Evolutionary conservation across 2,797 vertebrate species (phyloP), one percentile per base, ranked within the genome.

Genomic region (Ispidina lecontei): DNA sequence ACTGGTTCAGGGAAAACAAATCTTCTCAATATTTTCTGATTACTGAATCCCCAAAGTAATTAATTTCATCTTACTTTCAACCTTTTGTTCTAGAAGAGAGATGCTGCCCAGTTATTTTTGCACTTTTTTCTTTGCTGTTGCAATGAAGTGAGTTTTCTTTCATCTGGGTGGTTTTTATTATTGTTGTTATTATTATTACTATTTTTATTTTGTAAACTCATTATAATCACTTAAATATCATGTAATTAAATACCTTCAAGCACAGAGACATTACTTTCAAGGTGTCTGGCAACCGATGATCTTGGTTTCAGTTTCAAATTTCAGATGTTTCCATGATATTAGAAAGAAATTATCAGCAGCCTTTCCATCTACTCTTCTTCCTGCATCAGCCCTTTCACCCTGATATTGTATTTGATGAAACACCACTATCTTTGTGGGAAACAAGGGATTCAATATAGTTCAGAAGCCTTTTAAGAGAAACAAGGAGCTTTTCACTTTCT

Each of bases 11-110:
- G 12, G 33, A 81, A 74, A 89, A 63, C 28, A 2, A 67, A 90
- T 71, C 51, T 77, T 77, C 12, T 87, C 25, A 46, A 26, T 60
- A 26, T 56, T 89, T 91, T 76, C 44, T 80, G n/a, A 59, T 67
- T 82, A 80, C 20, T 25, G 29, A 67, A 64, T 56, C 52, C 23
- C 26, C 31, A 35, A 55, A 63, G 12, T 56, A 87, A 60, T 56
- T 71, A 56, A 0, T 54, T 92, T 85, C 14, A 17, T 49, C 71
- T 51, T 71, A 41, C 3, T 69, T 26, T 71, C 49, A 76, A 12
- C 23, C 6, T 44, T 90, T 81, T 84, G 21, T 70, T 80, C 49
- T 56, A n/a, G 31, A 58, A 35, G 5, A 65, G 5, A 84, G 26
- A 3, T 11, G 12, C 43, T 51, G 65, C 5, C 4, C 33, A 54